Base-by-base conservation (phyloP, 2,797 vertebrate species). In the Glyptemys insculpta region DNA sequence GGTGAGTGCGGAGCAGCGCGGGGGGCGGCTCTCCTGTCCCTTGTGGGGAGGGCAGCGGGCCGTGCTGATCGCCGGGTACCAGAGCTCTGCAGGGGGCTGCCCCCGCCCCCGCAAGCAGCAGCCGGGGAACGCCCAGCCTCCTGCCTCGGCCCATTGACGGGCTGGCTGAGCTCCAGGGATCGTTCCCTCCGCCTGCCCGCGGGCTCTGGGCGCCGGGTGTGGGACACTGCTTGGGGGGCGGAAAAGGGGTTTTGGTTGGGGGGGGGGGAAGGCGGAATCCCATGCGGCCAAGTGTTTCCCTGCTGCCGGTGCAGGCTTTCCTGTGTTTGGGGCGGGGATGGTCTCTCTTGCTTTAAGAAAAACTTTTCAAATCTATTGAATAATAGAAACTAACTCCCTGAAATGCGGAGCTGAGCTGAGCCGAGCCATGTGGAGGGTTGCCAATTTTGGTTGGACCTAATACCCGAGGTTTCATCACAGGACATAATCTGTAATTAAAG, bases 11-110 rank as follows among this genome's bases (percentile, higher is more conserved):
- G 78, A 27, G n/a, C 72, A 34, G 41, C n/a, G 12, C 72, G 8
- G 12, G 8, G n/a, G 37, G n/a, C 44, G 74, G 19, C n/a, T n/a
- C n/a, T 5, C 74, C 19, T 76, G 74, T 62, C 57, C 29, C 29
- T 3, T 12, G 57, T 12, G 9, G 54, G 54, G 25, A 1, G 56
- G 6, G 57, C 12, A 31, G 57, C 0, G 41, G 0, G 4, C 1
- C 59, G 16, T 12, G 57, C 44, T 0, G 18, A 18, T 68, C 0
- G 57, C 27, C 85, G 37, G 44, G 8, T 6, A 6, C 6, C 12
- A 3, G 47, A 4, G 25, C 41, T 27, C 12, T 27, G 8, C 0
- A 37, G 47, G 23, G 21, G 19, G 3, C 3, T 3, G 2, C 41
- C 25, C n/a, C 2, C 0, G 3, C 56, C 25, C 25, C 25, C 10